Conservation (phyloP, 1,140 invertebrate species). For the Paralvinella palmiformis region DNA sequence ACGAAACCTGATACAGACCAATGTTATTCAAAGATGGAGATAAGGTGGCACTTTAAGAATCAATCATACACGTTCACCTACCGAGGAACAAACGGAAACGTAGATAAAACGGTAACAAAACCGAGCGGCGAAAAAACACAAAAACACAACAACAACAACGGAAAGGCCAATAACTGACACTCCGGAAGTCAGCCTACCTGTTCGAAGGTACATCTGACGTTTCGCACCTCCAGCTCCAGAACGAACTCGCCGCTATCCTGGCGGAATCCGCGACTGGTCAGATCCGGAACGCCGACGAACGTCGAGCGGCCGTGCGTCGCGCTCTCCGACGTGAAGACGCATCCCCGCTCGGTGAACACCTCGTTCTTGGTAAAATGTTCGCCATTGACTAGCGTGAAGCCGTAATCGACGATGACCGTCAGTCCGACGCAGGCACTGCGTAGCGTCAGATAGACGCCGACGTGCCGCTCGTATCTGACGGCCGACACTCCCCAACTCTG, state of each 20-base stretch:
- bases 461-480: conserved; percentile 68
- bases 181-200: conserved; percentile 48
- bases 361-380: conserved; percentile 82
- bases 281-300: conserved; percentile 72
- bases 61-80: no score
- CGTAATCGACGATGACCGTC: conserved; percentile 63
- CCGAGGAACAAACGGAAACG: no score
- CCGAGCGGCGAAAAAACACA: no score
- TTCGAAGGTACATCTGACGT: conserved; percentile 70
- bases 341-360: conserved; percentile 67
- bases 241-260: conserved; percentile 79
- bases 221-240: conserved; percentile 71
- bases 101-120: no score
- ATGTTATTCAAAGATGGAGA: no score
- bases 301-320: conserved; percentile 62
- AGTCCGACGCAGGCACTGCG: conserved; percentile 66
- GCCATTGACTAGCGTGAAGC: conserved; percentile 75
- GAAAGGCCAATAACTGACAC: no score
- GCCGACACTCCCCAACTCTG: conserved; percentile 84
- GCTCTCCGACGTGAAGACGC: conserved; percentile 68
- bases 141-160: no score
- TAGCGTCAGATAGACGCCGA: conserved; percentile 77
- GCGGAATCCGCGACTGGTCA: conserved; percentile 69
- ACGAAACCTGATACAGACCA: no score
- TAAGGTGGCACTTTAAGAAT: no score